Conservation (phyloP, 2,113 vertebrate species). For the Apodemus sylvaticus region DNA sequence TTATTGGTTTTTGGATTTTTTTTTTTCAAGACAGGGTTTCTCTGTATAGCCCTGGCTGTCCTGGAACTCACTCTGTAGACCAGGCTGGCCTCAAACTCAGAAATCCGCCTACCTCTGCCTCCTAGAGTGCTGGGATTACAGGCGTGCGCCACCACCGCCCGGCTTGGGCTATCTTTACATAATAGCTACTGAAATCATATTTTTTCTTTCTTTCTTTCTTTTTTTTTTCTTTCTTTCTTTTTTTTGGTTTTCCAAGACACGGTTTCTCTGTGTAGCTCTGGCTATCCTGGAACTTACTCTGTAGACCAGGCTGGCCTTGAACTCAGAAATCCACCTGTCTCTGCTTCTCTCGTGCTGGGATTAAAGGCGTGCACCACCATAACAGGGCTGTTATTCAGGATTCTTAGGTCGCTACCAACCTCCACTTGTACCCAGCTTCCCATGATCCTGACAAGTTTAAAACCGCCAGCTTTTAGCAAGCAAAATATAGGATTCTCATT, state of each 20-base stretch:
- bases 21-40: too few species aligned
- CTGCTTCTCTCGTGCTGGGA: neutral
- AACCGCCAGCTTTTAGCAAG: conserved; percentile 41
- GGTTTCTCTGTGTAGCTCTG: neutral
- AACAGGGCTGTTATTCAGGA: neutral
- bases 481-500: conserved; percentile 24
- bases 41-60: too few species aligned
- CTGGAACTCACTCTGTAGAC: too few species aligned
- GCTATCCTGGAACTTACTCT: neutral
- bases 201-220: neutral
- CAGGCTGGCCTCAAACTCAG: too few species aligned
- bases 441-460: neutral
- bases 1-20: too few species aligned
- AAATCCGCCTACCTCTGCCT: too few species aligned
- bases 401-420: neutral
- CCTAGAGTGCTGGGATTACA: too few species aligned
- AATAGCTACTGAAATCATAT: conserved; percentile 32
- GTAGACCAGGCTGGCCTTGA: neutral
- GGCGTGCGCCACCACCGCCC: too few species aligned
- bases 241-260: neutral
- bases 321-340: neutral
- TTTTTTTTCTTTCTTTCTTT: neutral
- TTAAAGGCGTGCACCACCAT: neutral
- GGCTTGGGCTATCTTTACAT: neutral
- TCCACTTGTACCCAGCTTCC: neutral